Conservation (phyloP, 2,113 vertebrate genomes). For the Rhinoderma darwinii region DNA sequence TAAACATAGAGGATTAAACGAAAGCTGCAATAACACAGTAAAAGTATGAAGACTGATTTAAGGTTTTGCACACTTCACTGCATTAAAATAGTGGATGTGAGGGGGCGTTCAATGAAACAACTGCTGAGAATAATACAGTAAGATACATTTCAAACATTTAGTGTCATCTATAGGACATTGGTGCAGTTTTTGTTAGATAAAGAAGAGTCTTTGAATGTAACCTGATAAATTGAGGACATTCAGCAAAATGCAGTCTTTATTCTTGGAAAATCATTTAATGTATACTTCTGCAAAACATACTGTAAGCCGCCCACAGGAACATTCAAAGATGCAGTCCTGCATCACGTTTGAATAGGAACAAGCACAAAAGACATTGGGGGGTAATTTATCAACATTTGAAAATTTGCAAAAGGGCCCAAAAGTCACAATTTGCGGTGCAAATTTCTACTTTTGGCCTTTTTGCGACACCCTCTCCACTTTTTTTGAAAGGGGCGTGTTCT, state of each 20-base stretch:
- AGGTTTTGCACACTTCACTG: neutral
- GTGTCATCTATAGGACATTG: neutral
- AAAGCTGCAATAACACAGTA: neutral
- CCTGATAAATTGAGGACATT: neutral
- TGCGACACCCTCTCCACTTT: too few species aligned
- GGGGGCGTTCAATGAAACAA: neutral
- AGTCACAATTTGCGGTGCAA: too few species aligned
- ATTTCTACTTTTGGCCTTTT: too few species aligned
- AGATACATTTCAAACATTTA: neutral
- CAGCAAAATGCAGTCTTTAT: neutral
- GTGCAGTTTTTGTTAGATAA: neutral
- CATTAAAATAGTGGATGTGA: neutral
- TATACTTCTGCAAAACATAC: too few species aligned
- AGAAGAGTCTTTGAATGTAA: neutral
- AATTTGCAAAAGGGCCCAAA: too few species aligned
- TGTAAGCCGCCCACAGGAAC: too few species aligned
- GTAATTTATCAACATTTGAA: too few species aligned
- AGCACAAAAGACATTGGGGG: too few species aligned
- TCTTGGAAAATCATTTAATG: too few species aligned
- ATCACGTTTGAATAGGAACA: too few species aligned
- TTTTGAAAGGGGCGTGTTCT: too few species aligned
- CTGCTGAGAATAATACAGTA: neutral
- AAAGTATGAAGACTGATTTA: neutral
- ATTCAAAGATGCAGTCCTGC: too few species aligned
- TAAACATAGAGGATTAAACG: neutral